Base-by-base conservation (phyloP, 2,797 vertebrate species). In the Huso huso region DNA sequence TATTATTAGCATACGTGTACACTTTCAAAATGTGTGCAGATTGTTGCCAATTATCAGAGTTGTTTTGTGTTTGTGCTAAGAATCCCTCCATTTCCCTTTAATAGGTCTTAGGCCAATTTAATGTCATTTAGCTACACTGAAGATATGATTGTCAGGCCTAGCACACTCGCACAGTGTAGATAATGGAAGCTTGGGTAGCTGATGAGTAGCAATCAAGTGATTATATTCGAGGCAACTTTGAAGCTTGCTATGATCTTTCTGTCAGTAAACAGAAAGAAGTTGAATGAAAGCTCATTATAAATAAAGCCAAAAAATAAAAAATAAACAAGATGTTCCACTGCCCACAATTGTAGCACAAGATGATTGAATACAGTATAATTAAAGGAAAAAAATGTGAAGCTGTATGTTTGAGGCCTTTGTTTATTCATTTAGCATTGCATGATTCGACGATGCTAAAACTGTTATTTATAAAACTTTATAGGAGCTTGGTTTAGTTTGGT, bases 131-230 rank as follows among this genome's bases (percentile, higher is more conserved):
- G 18, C 18, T 66, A 67, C 67, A 67, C 71, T 72, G 64, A 69
- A 52, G 6, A 9, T 65, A 13, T 82, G 80, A 84, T 74, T 82
- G 79, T 79, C 78, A 79, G 66, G 73, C 63, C 51, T 68, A 68
- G 76, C 62, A 68, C 69, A 49, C 65, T 62, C 52, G 13, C 18
- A 65, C 71, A 65, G 68, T 70, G 76, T 75, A 75, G 75, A 80
- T 77, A 76, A 75, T 72, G 77, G 61, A 37, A 62, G 61, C 61
- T 48, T 78, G 73, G 72, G 67, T 76, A 77, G 82, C 79, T 70
- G 75, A 79, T 78, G 76, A 77, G 73, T 76, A 72, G 69, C 75
- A 81, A 79, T 83, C 75, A 77, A 57, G 68, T 75, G 68, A 68
- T 78, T 78, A 71, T 72, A 71, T 68, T 75, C 73, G 68, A 60